A percentile compares a stretch with the other conserved stretches of the same genome.
phyloP scores from a whole-genome alignment of 2,113 vertebrate genomes.

The Oostethus manadensis region DNA sequence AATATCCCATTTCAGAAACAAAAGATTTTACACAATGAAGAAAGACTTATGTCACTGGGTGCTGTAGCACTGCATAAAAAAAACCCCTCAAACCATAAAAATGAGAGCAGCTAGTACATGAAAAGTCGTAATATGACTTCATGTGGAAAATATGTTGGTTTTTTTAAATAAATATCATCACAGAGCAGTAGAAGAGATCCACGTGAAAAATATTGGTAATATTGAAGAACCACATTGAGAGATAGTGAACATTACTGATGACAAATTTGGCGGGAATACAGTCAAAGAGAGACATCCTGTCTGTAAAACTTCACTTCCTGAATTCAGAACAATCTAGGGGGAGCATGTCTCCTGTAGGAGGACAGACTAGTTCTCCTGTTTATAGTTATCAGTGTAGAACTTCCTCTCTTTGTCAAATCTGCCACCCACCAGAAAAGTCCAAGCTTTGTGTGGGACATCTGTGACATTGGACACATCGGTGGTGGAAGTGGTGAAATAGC shows the following conservation, averaged over 20 bases:
- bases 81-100: background rate
- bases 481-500: background rate
- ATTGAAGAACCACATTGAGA: background rate
- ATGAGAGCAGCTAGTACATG: background rate
- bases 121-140: background rate
- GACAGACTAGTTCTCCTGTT: constrained; percentile 42
- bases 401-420: constrained; percentile 69
- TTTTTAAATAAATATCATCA: background rate
- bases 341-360: constrained; percentile 39
- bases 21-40: background rate
- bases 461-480: background rate
- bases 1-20: constrained; percentile 18
- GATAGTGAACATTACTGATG: background rate
- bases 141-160: no score
- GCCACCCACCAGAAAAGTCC: constrained; percentile 22
- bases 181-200: background rate
- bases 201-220: background rate
- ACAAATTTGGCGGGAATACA: constrained; percentile 8
- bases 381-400: constrained; percentile 33
- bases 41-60: background rate
- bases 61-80: background rate
- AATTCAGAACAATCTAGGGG: constrained; percentile 52
- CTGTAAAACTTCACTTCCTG: constrained; percentile 58
- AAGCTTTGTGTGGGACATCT: background rate
- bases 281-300: constrained; percentile 22